Evolutionary conservation across 2,113 vertebrate species (phyloP).

Genomic region (Phycodurus eques): DNA sequence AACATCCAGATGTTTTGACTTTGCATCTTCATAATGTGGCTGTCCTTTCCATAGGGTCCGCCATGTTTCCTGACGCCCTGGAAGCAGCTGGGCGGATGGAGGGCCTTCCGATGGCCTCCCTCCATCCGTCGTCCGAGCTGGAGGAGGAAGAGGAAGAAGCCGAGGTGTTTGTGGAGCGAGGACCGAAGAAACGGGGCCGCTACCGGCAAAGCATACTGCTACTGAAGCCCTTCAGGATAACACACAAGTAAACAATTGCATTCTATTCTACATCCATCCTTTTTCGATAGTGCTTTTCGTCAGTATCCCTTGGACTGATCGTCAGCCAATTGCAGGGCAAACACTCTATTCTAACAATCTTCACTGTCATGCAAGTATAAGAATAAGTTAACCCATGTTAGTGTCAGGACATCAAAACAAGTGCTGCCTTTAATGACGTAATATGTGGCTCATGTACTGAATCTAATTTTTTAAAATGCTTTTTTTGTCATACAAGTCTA

Average conservation of each 20-base stretch:
- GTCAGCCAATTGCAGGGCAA: no score
- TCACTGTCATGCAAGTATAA: no score
- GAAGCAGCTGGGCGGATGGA: slow-evolving; percentile 68
- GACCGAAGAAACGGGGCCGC: slow-evolving; percentile 59
- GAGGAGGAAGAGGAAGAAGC: slow-evolving; percentile 68
- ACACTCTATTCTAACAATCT: no score
- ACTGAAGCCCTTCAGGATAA: slow-evolving; percentile 79
- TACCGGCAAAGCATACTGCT: slow-evolving; percentile 77
- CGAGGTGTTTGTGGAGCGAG: slow-evolving; percentile 31
- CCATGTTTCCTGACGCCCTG: slow-evolving; percentile 71
- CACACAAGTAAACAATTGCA: slow-evolving; percentile 71
- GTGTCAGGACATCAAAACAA: no score
- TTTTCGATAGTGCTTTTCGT: background rate
- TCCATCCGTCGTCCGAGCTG: slow-evolving; percentile 43
- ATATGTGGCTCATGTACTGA: background rate
- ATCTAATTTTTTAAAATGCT: background rate
- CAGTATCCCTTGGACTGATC: no score
- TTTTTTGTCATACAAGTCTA: background rate
- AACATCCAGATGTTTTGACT: background rate
- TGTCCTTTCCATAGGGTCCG: slow-evolving; percentile 4
- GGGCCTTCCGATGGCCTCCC: slow-evolving; percentile 67
- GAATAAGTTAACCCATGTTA: no score
- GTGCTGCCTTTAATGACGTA: background rate
- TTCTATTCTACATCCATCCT: background rate
- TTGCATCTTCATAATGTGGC: background rate